phyloP scores from a whole-genome alignment of 2,113 vertebrate genomes.

The Boleophthalmus pectinirostris region DNA sequence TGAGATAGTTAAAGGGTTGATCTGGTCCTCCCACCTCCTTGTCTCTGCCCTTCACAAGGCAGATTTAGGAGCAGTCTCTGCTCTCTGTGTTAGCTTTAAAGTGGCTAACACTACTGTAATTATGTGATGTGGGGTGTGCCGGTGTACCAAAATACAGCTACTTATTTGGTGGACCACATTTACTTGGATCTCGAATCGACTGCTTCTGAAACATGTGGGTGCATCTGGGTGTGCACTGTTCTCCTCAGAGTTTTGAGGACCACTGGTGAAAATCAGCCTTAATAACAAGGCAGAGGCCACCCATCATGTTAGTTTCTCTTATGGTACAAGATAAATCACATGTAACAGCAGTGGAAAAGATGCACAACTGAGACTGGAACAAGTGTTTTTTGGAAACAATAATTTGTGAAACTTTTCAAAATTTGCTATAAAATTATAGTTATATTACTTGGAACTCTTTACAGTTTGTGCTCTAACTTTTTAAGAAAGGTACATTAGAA shows the following conservation, averaged over 20 bases:
- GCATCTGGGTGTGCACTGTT: slow-evolving; percentile 59
- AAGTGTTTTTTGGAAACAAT: background rate
- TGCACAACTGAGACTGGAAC: background rate
- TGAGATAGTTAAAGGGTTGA: slow-evolving; percentile 24
- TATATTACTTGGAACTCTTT: too few species aligned
- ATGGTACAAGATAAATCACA: slow-evolving; percentile 17
- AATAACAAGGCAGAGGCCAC: slow-evolving; percentile 69
- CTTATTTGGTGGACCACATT: slow-evolving; percentile 70
- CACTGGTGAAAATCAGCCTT: slow-evolving; percentile 44
- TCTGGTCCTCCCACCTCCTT: slow-evolving; percentile 33
- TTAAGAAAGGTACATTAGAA: too few species aligned
- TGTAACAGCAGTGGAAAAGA: slow-evolving; percentile 4
- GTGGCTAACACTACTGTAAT: slow-evolving; percentile 73
- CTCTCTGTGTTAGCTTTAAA: slow-evolving; percentile 52
- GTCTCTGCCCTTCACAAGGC: slow-evolving; percentile 28
- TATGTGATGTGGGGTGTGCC: slow-evolving; percentile 73
- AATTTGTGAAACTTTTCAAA: too few species aligned
- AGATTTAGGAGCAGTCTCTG: slow-evolving; percentile 54
- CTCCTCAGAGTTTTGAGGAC: slow-evolving; percentile 28
- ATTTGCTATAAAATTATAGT: too few species aligned
- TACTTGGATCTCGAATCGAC: slow-evolving; percentile 54
- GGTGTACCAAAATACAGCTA: slow-evolving; percentile 63
- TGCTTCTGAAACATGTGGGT: slow-evolving; percentile 46
- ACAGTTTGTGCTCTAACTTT: too few species aligned
- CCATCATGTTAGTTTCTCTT: slow-evolving; percentile 48